Percentiles rank a stretch among this genome's conserved stretches.
phyloP scores from a whole-genome alignment of 2,797 vertebrate species.

The Spinibarbus caldwelli region DNA sequence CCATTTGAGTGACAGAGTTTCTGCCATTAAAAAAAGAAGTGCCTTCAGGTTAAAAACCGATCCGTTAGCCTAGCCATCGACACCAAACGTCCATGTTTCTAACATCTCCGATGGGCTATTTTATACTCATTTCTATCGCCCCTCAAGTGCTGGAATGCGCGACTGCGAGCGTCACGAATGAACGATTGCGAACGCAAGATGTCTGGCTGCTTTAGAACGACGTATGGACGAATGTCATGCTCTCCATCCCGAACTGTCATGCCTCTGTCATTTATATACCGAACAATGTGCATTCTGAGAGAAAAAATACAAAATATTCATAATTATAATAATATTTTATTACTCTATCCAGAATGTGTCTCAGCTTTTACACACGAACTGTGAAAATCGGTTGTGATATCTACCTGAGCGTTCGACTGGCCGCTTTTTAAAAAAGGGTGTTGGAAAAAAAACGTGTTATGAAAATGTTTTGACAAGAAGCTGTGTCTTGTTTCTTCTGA shows the following conservation, averaged over 20 bases:
- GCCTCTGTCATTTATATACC: slow-evolving; percentile 81
- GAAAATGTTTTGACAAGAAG: slow-evolving; percentile 84
- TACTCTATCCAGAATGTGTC: slow-evolving; percentile 90
- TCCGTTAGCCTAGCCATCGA: slow-evolving; percentile 79
- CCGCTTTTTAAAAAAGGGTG: slow-evolving; percentile 87
- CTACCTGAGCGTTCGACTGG: slow-evolving; percentile 91
- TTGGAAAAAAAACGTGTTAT: slow-evolving; percentile 86
- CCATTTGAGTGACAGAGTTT: slow-evolving; percentile 80
- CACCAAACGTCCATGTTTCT: slow-evolving; percentile 77
- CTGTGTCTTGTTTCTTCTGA: slow-evolving; percentile 79
- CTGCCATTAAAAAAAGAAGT: slow-evolving; percentile 99
- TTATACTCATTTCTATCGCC: slow-evolving; percentile 82
- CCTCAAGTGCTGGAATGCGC: slow-evolving; percentile 77
- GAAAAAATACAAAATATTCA: slow-evolving; percentile 76
- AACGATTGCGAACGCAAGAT: not conserved
- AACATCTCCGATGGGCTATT: slow-evolving; percentile 83
- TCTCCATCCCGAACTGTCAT: slow-evolving; percentile 52
- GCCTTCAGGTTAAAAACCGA: slow-evolving; percentile 90
- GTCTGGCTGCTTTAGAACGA: slow-evolving; percentile 12
- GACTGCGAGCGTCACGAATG: not conserved
- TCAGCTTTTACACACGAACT: slow-evolving; percentile 96
- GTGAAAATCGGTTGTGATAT: slow-evolving; percentile 87
- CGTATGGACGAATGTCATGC: slow-evolving; percentile 19
- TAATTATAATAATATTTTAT: slow-evolving; percentile 93
- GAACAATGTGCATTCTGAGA: slow-evolving; percentile 84